Conservation (phyloP, 2,888 invertebrate species). For the Thecophora atra region DNA sequence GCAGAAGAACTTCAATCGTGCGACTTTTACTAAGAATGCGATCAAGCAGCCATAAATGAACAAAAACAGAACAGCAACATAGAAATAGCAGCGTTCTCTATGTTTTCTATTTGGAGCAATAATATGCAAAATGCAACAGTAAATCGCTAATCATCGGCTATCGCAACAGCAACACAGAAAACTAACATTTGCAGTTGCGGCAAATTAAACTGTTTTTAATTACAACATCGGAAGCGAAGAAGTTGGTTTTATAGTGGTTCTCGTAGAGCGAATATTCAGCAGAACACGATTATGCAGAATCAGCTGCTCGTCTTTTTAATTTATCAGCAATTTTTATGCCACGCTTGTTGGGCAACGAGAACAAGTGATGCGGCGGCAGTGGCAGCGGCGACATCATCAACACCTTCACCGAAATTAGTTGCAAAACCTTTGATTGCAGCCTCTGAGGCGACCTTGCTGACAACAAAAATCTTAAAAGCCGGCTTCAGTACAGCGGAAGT, state of each 20-base stretch:
- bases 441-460: slow-evolving; percentile 52
- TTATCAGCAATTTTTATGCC: slow-evolving; percentile 56
- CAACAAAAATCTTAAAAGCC: slow-evolving; percentile 45
- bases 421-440: slow-evolving; percentile 47
- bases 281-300: slow-evolving; percentile 57
- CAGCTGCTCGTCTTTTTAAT: slow-evolving; percentile 54
- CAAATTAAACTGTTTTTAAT: slow-evolving; percentile 15
- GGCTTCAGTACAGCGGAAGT: slow-evolving; percentile 39
- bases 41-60: no score
- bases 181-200: slow-evolving; percentile 33
- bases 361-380: slow-evolving; percentile 44
- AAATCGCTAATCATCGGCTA: slow-evolving; percentile 1
- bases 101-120: no score
- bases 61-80: no score
- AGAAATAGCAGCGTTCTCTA: no score
- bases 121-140: slow-evolving; percentile 1
- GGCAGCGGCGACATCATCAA: slow-evolving; percentile 29
- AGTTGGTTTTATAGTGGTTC: no score
- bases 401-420: slow-evolving; percentile 44
- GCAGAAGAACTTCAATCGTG: no score
- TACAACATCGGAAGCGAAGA: slow-evolving; percentile 26
- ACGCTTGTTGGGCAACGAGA: slow-evolving; percentile 60
- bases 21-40: no score
- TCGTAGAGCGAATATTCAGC: slow-evolving; percentile 43
- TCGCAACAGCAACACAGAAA: slow-evolving; percentile 35